Conservation (phyloP, 92 coral and sea anemone species). For the Epizoanthus ramosus region DNA sequence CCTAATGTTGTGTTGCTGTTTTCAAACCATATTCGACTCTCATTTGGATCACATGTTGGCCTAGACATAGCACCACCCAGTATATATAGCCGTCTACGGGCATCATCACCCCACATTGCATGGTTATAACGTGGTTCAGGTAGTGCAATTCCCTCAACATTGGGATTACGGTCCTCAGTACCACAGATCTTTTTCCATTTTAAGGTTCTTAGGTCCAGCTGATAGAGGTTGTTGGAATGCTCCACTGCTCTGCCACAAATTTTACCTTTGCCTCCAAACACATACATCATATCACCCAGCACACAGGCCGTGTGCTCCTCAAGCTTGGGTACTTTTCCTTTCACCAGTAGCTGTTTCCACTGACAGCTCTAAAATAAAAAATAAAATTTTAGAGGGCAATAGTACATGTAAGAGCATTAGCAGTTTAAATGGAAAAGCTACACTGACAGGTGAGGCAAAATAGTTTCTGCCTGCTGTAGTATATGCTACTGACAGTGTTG, state of each 20-base stretch:
- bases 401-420: no score
- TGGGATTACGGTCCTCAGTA: constrained; percentile 28
- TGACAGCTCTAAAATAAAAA: background rate
- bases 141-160: constrained; percentile 20
- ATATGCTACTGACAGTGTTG: no score
- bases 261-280: constrained; percentile 23
- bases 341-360: constrained; percentile 13
- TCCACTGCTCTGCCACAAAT: constrained; percentile 1
- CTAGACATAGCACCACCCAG: constrained; percentile 27
- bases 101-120: constrained; percentile 18
- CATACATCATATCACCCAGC: constrained; percentile 21
- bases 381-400: background rate
- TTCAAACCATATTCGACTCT: background rate
- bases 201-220: constrained; percentile 1
- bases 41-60: background rate
- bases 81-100: constrained; percentile 10
- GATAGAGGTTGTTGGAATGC: constrained; percentile 6
- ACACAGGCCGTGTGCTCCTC: constrained; percentile 29
- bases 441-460: no score
- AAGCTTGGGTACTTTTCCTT: constrained; percentile 27
- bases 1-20: constrained; percentile 8
- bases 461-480: no score
- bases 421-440: no score
- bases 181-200: constrained; percentile 17
- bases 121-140: constrained; percentile 32